Evolutionary conservation across 2,888 invertebrate species (phyloP).

Genomic region (Machimus rusticus): DNA sequence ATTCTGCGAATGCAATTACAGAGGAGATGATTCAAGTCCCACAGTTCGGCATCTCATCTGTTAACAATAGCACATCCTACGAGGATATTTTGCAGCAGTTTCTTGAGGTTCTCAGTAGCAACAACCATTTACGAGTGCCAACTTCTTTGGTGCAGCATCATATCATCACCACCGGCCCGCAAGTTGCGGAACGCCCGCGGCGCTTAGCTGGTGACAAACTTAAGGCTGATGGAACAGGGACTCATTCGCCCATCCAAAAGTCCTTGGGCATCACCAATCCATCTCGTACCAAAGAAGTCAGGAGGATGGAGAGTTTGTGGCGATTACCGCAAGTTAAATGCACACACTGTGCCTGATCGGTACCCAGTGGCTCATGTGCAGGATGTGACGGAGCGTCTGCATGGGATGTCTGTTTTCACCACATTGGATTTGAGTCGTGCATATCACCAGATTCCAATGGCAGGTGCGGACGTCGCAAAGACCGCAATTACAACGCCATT

Average conservation of each 20-base stretch:
- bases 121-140: background rate
- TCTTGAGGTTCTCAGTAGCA: background rate
- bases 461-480: conserved; percentile 24
- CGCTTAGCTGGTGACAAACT: conserved; percentile 51
- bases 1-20: background rate
- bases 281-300: conserved; percentile 51
- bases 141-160: conserved; percentile 40
- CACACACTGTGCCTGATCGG: conserved; percentile 45
- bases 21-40: background rate
- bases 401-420: conserved; percentile 49
- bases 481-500: conserved; percentile 18
- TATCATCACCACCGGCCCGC: conserved; percentile 44
- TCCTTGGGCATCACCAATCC: conserved; percentile 58
- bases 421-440: conserved; percentile 51
- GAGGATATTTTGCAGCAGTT: background rate
- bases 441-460: conserved; percentile 50
- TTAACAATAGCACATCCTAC: background rate
- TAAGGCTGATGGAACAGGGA: conserved; percentile 52
- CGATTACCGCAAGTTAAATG: conserved; percentile 51
- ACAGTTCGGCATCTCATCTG: background rate
- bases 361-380: background rate
- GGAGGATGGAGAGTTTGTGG: conserved; percentile 54
- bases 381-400: background rate
- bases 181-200: conserved; percentile 47
- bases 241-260: conserved; percentile 59